Evolutionary conservation across 2,797 vertebrate genomes (phyloP), one percentile per base, ranked within the genome.

Genomic region (Amblyraja radiata): DNA sequence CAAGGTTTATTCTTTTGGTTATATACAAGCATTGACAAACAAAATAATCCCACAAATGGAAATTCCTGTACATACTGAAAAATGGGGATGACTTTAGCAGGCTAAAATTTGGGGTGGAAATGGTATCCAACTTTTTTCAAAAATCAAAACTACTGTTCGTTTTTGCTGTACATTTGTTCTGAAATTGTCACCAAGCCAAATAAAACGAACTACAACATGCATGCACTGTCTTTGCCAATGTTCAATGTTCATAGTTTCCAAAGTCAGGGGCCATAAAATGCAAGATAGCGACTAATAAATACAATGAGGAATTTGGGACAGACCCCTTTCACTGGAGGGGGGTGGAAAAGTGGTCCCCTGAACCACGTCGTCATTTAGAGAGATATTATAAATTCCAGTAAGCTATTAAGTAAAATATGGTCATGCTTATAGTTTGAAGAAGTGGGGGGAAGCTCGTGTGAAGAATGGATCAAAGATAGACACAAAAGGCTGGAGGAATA

Each of bases 11-110:
- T 14, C 25, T 54, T 76, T 76, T 76, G 71, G 39, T 76, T 92
- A 76, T 46, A 13, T 39, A 76, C 71, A 58, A 28, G 1, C 76
- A 39, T 91, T 91, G 68, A 74, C 46, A 25, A 6, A 54, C 73
- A 74, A 92, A 92, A 92, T 92, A 92, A 54, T 74, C 25, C 21
- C 39, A 76, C 39, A 74, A 91, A 91, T 91, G 23, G 10, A 8
- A 73, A 92, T 97, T 97, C 97, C 96, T 97, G 97, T 97, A 97
- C 96, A 97, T 96, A 97, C 96, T 97, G 96, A 97, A 97, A 95
- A 97, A 96, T 96, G 95, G 94, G 96, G 61, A 95, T 93, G 94
- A 94, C 94, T 94, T 97, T 97, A 97, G 95, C 96, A 96, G 95
- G 95, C 94, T 86, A 94, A 96, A 96, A 96, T 95, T 93, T 94